These are phyloP conservation scores for Centropus bengalensis DNA, from an alignment of 2,113 vertebrate genomes.

Conservation along the genomic window DNA sequence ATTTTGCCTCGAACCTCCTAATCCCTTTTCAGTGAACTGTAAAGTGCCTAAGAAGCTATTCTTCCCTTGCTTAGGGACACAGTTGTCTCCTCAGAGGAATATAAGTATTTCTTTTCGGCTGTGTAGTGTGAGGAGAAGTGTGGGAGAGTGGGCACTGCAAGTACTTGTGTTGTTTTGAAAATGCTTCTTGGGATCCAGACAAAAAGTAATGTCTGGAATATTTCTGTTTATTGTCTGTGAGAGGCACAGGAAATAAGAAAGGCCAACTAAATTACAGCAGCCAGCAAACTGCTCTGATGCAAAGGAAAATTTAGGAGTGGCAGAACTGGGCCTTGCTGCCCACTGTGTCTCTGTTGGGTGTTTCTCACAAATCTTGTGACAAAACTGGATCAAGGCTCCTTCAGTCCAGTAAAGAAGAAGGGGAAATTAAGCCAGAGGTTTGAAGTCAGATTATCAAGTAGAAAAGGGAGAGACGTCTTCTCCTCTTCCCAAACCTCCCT, in stretches of 20 bases:
- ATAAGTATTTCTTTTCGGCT: neutral
- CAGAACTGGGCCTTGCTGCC: slow-evolving; percentile 4
- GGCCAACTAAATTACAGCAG: slow-evolving; percentile 11
- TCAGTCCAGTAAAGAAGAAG: neutral
- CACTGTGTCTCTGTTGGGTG: neutral
- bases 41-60: neutral
- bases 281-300: slow-evolving; percentile 20
- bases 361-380: neutral
- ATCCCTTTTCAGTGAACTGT: neutral
- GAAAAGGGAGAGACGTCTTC: neutral
- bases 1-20: neutral
- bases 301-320: slow-evolving; percentile 15
- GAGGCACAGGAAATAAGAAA: slow-evolving; percentile 50
- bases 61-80: neutral
- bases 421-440: neutral
- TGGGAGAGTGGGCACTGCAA: neutral
- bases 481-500: neutral
- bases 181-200: slow-evolving; percentile 30
- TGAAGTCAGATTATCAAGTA: neutral
- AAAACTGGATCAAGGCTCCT: neutral
- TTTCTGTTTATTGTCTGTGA: slow-evolving; percentile 59
- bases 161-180: slow-evolving; percentile 19
- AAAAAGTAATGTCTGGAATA: slow-evolving; percentile 52
- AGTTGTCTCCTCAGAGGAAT: neutral
- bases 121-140: neutral